These are phyloP conservation scores for Spilarctia lutea DNA, from an alignment of 2,888 invertebrate genomes.

Conservation along the genomic window DNA sequence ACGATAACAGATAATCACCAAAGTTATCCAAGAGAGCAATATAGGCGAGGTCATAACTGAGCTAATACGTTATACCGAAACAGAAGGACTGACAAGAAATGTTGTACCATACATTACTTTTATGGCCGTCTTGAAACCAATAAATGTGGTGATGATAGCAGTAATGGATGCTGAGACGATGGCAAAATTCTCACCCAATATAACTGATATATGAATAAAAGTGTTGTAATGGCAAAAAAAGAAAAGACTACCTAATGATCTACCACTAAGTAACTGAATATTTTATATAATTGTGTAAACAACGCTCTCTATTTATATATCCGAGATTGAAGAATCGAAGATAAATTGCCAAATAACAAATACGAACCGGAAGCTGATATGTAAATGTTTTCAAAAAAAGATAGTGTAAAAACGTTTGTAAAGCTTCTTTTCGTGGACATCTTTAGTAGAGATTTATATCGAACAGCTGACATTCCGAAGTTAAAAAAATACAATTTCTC, in stretches of 20 bases:
- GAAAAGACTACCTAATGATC: background rate
- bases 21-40: slow-evolving; percentile 50
- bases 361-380: background rate
- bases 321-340: background rate
- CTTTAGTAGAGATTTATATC: background rate
- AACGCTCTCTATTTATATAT: background rate
- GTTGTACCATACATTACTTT: slow-evolving; percentile 67
- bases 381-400: background rate
- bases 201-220: slow-evolving; percentile 1
- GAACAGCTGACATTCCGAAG: background rate
- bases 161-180: slow-evolving; percentile 30
- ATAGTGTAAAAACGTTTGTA: background rate
- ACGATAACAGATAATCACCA: slow-evolving; percentile 51
- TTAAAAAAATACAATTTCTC: background rate
- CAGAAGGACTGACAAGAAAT: slow-evolving; percentile 51
- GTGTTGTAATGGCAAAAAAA: background rate
- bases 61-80: slow-evolving; percentile 50
- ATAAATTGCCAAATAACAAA: background rate
- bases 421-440: background rate
- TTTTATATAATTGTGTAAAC: background rate
- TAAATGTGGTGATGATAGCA: slow-evolving; percentile 52
- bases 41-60: slow-evolving; percentile 45
- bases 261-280: background rate
- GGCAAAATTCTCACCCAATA: slow-evolving; percentile 18
- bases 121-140: slow-evolving; percentile 63